These are phyloP conservation scores for Lysandra coridon DNA, from an alignment of 2,888 invertebrate genomes.

Conservation along the genomic window DNA sequence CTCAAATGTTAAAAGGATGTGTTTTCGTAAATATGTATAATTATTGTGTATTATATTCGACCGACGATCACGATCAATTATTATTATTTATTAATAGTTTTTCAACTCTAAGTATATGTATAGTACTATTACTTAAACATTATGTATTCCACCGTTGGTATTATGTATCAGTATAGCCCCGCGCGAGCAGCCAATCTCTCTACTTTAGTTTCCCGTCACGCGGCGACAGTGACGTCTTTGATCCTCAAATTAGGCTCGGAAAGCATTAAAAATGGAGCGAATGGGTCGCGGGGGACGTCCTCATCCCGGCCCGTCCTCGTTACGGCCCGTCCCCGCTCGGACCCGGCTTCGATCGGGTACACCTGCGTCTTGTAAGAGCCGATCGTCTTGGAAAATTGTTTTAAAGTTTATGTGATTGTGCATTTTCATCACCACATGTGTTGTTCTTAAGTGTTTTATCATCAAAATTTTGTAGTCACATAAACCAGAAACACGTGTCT, in stretches of 20 bases:
- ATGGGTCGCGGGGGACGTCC: neutral
- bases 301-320: neutral
- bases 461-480: neutral
- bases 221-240: neutral
- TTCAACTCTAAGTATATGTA: neutral
- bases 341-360: neutral
- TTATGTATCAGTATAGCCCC: neutral
- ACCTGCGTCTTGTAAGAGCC: neutral
- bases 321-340: neutral
- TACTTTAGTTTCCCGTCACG: constrained; percentile 8
- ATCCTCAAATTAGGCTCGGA: neutral
- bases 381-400: neutral
- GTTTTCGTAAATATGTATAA: neutral
- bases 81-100: no score
- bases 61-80: no score
- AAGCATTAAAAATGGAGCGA: constrained; percentile 1
- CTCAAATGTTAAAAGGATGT: neutral
- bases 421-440: neutral
- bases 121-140: no score
- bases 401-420: neutral
- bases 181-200: neutral
- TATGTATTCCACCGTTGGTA: neutral
- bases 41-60: neutral
- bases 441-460: neutral
- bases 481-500: no score